Evolutionary conservation across 2,797 vertebrate genomes (phyloP), one percentile per base, ranked within the genome.

Genomic region (Thunnus albacares): DNA sequence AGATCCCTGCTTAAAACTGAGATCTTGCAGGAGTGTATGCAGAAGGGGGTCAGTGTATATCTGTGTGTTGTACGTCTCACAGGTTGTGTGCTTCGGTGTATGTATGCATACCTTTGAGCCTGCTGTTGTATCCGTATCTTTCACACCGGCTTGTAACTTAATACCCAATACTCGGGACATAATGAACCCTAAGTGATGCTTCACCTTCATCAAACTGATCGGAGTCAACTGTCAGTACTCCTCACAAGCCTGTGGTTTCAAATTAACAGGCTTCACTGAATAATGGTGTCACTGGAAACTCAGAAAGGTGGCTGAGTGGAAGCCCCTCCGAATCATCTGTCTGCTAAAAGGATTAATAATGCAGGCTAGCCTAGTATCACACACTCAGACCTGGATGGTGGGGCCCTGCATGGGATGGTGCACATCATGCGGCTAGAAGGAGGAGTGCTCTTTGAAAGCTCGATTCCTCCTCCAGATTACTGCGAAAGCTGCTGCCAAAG

Each of bases 321-420:
- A 90, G 83, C 75, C 87, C 87, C 86, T 85, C 89, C 58, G 74
- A 89, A 80, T 91, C 87, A 84, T 75, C 86, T 68, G 81, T 87
- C 88, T 87, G 84, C 79, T 71, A n/a, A 68, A 68, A 60, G 58
- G 86, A 94, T 95, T 75, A 95, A 94, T 94, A 93, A 95, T 94
- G 89, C 84, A 95, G 77, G 55, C 74, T 83, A 60, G 38, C 74
- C 83, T 85, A 79, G 87, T 80, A 89, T 90, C 90, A 77, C 68
- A 87, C 82, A 80, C 82, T 77, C 80, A 82, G 89, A 80, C 86
- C 87, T 67, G 75, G 77, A 87, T 71, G 89, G 57, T 14, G 68
- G 49, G 77, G 64, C 71, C 70, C 43, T 61, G 63, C 65, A 22
- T 66, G 74, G 77, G 85, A 87, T 41, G 77, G n/a, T 18, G 33